These are phyloP conservation scores for Alligator sinensis DNA, from an alignment of 2,113 vertebrate species.

Conservation along the genomic window DNA sequence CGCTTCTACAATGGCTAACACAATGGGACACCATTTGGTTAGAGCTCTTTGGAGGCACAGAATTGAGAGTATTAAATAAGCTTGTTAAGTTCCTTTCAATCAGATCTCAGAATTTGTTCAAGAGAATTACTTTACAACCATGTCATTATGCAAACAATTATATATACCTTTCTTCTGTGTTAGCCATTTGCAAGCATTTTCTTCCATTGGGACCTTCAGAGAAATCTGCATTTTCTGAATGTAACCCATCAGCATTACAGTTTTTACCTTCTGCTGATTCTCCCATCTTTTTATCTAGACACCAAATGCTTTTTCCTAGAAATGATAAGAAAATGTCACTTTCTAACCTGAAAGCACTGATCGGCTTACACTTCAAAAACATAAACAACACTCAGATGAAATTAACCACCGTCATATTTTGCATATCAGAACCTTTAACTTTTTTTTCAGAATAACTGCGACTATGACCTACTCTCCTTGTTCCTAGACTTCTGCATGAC, in stretches of 20 bases:
- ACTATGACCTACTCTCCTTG: neutral
- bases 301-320: slow-evolving; percentile 62
- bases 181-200: slow-evolving; percentile 32
- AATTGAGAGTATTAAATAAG: neutral
- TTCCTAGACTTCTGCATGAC: neutral
- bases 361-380: neutral
- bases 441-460: neutral
- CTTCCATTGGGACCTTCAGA: neutral
- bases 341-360: neutral
- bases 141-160: neutral
- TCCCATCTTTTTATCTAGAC: slow-evolving; percentile 65
- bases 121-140: neutral
- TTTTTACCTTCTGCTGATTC: slow-evolving; percentile 36
- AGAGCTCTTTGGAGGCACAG: neutral
- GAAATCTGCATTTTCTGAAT: neutral
- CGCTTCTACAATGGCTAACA: neutral
- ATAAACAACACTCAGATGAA: neutral
- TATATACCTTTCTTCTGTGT: slow-evolving; percentile 81
- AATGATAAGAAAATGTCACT: neutral
- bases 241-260: neutral
- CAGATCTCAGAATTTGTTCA: neutral
- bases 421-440: no score
- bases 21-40: neutral
- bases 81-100: neutral
- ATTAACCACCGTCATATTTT: neutral